Conservation (phyloP, 2,888 invertebrate species). For the Yponomeuta cagnagella region DNA sequence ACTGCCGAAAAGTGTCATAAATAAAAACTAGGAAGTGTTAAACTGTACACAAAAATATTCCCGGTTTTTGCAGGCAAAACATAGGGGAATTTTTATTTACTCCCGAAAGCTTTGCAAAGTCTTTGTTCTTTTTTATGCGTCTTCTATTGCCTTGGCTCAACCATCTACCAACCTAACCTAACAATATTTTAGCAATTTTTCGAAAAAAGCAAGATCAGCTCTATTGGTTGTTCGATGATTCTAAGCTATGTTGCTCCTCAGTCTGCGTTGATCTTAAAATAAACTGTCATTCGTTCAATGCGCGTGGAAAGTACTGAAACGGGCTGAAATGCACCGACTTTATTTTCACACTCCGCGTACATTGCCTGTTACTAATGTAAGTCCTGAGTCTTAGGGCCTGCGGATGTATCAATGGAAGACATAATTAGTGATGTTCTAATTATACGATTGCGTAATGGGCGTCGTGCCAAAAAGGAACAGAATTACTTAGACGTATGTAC, state of each 20-base stretch:
- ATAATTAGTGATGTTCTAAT: not conserved
- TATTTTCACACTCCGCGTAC: not conserved
- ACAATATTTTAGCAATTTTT: no score
- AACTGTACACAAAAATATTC: no score
- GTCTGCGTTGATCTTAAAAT: not conserved
- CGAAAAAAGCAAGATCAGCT: no score
- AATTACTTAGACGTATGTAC: constrained; percentile 24
- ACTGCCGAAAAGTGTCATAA: no score
- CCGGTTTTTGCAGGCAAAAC: no score
- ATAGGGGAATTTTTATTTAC: no score
- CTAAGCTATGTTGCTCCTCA: not conserved
- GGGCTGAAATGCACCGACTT: not conserved
- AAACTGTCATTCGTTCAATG: constrained; percentile 8
- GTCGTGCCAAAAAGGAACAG: constrained; percentile 53
- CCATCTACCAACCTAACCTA: no score
- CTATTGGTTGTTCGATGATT: no score
- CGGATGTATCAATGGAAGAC: not conserved
- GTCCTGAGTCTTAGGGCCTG: not conserved
- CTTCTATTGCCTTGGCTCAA: no score
- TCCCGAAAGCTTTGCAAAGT: no score
- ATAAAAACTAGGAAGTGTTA: no score
- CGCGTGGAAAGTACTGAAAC: not conserved
- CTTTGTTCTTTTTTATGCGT: no score
- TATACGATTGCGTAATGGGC: constrained; percentile 28
- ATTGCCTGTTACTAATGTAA: not conserved